phyloP scores from a whole-genome alignment of 2,888 invertebrate genomes.

The Parnassius mnemosyne region DNA sequence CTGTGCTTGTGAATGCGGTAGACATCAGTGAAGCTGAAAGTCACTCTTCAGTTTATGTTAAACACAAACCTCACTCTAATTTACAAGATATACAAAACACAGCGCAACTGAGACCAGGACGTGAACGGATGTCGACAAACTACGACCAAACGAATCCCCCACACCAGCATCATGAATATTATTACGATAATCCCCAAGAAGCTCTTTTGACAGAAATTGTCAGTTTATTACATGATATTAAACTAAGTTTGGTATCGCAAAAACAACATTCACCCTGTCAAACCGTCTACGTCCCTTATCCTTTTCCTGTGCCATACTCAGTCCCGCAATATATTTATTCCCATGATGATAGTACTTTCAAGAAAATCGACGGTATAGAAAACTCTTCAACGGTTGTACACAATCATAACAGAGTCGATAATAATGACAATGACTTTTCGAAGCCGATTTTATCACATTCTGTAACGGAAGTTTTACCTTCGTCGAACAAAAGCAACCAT shows the following conservation, averaged over 20 bases:
- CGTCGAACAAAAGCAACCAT: not conserved
- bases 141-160: not conserved
- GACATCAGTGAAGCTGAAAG: not conserved
- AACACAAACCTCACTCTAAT: not conserved
- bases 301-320: not conserved
- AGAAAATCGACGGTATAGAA: not conserved
- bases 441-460: constrained; percentile 8
- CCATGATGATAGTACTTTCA: not conserved
- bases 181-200: not conserved
- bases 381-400: not conserved
- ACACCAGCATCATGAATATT: not conserved
- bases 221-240: not conserved
- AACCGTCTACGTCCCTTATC: constrained; percentile 3
- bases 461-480: not conserved
- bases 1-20: constrained; percentile 1
- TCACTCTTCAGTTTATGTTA: not conserved
- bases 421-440: constrained; percentile 1
- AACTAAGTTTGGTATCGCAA: constrained; percentile 1
- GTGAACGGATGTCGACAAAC: not conserved
- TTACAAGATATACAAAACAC: not conserved
- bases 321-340: not conserved
- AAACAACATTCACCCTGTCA: not conserved
- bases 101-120: not conserved
- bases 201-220: constrained; percentile 4
- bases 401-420: not conserved